A percentile compares a stretch with the other conserved stretches of the same genome.
Conservation (phyloP, 2,797 vertebrate species). For the Molothrus ater region DNA sequence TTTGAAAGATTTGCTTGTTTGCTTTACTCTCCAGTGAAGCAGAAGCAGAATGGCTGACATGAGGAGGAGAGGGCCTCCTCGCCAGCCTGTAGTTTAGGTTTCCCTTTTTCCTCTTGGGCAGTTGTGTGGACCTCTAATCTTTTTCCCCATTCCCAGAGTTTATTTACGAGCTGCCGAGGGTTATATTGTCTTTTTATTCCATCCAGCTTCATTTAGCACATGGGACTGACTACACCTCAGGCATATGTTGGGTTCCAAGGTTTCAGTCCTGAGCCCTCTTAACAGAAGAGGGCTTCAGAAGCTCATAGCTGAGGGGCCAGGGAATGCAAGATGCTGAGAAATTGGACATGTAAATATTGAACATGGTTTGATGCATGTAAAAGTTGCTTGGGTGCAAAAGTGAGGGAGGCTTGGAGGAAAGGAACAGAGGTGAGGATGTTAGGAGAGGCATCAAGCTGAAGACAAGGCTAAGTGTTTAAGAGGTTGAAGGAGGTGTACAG, state of each 20-base stretch:
- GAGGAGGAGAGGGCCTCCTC: neutral
- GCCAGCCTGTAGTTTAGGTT: neutral
- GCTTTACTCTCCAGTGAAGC: neutral
- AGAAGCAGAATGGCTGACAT: neutral
- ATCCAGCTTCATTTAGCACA: neutral
- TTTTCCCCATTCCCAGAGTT: neutral
- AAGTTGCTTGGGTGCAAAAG: neutral
- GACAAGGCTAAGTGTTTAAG: neutral
- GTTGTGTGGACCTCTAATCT: neutral
- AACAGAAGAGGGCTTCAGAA: neutral
- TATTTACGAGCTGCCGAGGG: neutral
- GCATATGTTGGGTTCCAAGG: neutral
- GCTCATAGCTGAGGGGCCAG: neutral
- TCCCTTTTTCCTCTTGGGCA: neutral
- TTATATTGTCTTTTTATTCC: neutral
- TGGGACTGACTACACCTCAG: rapidly evolving
- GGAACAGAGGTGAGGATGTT: neutral
- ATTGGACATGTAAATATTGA: neutral
- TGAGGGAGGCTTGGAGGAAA: neutral
- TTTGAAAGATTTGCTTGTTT: neutral
- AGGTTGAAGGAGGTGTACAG: neutral
- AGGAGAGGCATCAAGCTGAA: neutral
- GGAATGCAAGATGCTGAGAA: neutral
- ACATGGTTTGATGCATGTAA: neutral
- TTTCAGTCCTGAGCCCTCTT: neutral